Evolutionary conservation across 1,140 invertebrate species (phyloP), one percentile per base, ranked within the genome.

Genomic region (Tigriopus japonicus): DNA sequence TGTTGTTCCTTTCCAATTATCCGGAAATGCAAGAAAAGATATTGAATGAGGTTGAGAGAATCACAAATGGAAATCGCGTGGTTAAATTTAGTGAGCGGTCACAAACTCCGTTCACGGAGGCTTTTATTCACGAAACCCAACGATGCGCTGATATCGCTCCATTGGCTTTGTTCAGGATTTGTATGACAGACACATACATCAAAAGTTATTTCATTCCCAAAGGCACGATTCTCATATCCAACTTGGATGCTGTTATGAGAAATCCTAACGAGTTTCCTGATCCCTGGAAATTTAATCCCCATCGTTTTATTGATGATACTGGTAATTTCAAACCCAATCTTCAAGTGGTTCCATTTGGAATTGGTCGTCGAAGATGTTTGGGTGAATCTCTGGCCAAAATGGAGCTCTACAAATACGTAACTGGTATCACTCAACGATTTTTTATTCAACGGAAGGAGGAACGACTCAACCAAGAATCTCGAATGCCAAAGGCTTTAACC

Each of bases 1-100:
- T 74, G 19, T 64, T 74, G n/a, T 73, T 70, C 63, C 66, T 74
- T 63, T 63, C 67, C 1, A 67, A 68, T 49, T 63, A 73, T 63
- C 68, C 67, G 3, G 68, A 71, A 13, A 63, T 69, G 41, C 72
- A 74, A 63, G 66, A 67, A 14, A 67, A 66, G 54, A 67, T 71
- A 13, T 66, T 69, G 43, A 14, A 63, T n/a, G 72, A 74, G 61
- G 68, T 74, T 14, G 58, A 65, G 9, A 35, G 62, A 35, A 42
- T 65, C n/a, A 35, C 28, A 35, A 35, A 3, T 35, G 28, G 28
- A 35, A 35, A 35, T 9, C 28, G 28, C 3, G 3, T 19, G 71
- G 68, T 15, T 15, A 58, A 35, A 62, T 62, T 13, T 59, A 62
- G 63, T 1, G 70, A 73, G 60, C 61, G 67, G 14, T 45, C 58